Evolutionary conservation across 2,113 vertebrate species (phyloP), one percentile per base, ranked within the genome.

Genomic region (Hemiprocne comata): DNA sequence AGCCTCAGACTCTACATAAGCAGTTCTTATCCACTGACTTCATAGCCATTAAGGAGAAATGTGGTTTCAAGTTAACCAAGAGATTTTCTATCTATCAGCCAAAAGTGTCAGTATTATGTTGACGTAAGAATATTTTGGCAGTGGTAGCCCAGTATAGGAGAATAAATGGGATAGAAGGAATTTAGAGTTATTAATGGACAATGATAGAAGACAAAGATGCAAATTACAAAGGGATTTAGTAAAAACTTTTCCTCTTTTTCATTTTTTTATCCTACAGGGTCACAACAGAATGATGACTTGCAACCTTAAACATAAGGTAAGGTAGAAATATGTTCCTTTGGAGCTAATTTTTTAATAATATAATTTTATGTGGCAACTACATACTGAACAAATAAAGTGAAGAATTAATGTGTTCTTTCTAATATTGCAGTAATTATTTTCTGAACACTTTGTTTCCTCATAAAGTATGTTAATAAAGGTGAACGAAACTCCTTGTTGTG

Each of bases 341-440:
- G 44, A 80, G 62, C 36, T 80, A 24, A 25, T 36, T 90, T 67
- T 84, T 81, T 67, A 90, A 84, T 67, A 88, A 76, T 66, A 70
- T 73, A 16, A 34, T 62, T 91, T 91, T 81, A 38, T 66, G 33
- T 80, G 31, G 53, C 90, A 95, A 80, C 80, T 62, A 61, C 69
- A 84, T 50, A 25, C 60, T 64, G 65, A 84, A 78, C 29, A 91
- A 88, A 91, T 58, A 90, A 76, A 83, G 61, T 90, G 61, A 90
- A 92, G 36, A 91, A 80, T 80, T 74, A 90, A 93, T 67, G 13
- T 15, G 17, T 18, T 90, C 82, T 55, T 90, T 85, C 72, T 83
- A 90, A 82, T 89, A 70, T 21, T 34, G 24, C 29, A 83, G 16
- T 57, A 80, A 74, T 31, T 55, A 38, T 74, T 86, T 86, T 84